phyloP scores from a whole-genome alignment of 2,888 invertebrate species.

The Dascillus cervinus region DNA sequence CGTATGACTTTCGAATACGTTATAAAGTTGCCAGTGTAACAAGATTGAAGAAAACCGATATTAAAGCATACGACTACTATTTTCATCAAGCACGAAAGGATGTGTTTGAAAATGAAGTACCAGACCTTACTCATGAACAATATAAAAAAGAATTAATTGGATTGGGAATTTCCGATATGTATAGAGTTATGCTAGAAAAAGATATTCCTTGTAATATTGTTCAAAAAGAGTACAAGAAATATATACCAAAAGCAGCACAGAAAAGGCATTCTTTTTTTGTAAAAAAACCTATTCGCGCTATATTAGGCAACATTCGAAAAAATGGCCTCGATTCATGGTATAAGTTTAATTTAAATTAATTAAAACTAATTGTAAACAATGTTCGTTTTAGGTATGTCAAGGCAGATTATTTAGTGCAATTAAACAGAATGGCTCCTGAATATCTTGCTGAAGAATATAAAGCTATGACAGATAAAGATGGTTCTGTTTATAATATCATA shows the following conservation, averaged over 20 bases:
- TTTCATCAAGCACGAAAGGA: constrained; percentile 79
- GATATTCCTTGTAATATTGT: constrained; percentile 58
- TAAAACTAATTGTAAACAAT: no score
- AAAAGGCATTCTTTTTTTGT: constrained; percentile 68
- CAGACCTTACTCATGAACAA: constrained; percentile 71
- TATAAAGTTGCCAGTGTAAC: constrained; percentile 64
- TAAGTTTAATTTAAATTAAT: constrained; percentile 26
- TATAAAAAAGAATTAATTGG: constrained; percentile 73
- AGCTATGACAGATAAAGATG: constrained; percentile 58
- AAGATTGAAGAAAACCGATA: constrained; percentile 59
- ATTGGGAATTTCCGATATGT: constrained; percentile 82
- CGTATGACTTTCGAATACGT: constrained; percentile 70
- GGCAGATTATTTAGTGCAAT: constrained; percentile 70
- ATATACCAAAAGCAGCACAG: constrained; percentile 72
- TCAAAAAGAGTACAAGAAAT: constrained; percentile 72
- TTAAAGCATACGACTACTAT: constrained; percentile 73
- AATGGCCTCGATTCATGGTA: constrained; percentile 57
- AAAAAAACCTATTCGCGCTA: constrained; percentile 65
- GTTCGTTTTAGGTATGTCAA: constrained; percentile 61
- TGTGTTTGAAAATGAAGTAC: constrained; percentile 70
- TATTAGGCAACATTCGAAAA: constrained; percentile 49
- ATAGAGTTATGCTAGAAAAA: constrained; percentile 71
- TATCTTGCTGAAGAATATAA: constrained; percentile 71
- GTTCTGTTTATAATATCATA: constrained; percentile 61
- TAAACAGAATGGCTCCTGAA: constrained; percentile 73